Conservation (phyloP, 2,113 vertebrate genomes). For the Silurus meridionalis region DNA sequence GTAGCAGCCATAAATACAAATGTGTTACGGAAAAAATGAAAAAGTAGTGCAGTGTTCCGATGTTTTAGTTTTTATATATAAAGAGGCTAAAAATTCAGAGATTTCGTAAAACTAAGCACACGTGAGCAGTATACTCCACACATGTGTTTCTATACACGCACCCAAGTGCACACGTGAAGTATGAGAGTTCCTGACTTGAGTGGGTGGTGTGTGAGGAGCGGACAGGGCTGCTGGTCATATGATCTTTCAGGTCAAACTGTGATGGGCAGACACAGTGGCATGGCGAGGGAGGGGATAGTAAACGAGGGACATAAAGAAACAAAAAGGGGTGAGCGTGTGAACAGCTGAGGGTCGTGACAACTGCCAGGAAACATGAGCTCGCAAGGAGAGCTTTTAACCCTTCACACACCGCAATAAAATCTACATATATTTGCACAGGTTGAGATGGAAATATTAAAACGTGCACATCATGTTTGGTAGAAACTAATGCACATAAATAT, state of each 20-base stretch:
- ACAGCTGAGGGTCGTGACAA: slow-evolving; percentile 75
- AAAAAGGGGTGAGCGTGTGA: slow-evolving; percentile 48
- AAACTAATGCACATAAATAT: not conserved
- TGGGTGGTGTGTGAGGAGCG: not conserved
- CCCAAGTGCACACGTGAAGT: not conserved
- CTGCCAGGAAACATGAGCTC: slow-evolving; percentile 72
- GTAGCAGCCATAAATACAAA: not conserved
- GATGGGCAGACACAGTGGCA: slow-evolving; percentile 17
- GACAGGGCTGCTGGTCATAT: not conserved
- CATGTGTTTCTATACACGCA: not conserved
- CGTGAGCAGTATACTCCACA: not conserved
- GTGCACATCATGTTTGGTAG: not conserved
- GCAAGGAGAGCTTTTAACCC: slow-evolving; percentile 63
- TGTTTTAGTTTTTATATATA: not conserved
- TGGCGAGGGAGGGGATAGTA: not conserved
- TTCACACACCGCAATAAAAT: slow-evolving; percentile 7
- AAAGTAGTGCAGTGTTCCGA: not conserved
- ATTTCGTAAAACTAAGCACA: not conserved
- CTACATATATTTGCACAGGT: not conserved
- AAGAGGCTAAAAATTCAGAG: too few relatives aligned
- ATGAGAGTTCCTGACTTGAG: not conserved
- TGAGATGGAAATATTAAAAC: not conserved
- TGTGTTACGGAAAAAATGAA: not conserved
- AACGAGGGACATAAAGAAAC: not conserved
- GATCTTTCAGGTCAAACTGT: not conserved